A percentile compares a stretch with the other conserved stretches of the same genome.
Evolutionary conservation across 1,140 invertebrate species (phyloP).

Genomic region (Zaprionus inermis): DNA sequence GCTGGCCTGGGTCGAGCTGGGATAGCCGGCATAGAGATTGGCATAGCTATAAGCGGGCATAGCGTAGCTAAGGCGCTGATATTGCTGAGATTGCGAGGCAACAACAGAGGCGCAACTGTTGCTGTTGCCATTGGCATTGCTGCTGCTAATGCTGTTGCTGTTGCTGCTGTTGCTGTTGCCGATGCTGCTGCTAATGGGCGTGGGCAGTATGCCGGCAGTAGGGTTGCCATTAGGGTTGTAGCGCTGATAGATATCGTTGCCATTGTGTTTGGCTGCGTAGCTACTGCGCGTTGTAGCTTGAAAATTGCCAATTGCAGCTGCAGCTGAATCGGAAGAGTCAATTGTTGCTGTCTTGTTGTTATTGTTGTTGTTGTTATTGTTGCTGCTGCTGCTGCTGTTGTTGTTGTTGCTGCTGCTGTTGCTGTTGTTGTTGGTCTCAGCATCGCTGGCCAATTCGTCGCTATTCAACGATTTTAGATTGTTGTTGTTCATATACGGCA

Average conservation of each 20-base stretch:
- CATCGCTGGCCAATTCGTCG: conserved; percentile 41
- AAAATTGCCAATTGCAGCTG: conserved; percentile 14
- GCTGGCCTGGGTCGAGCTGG: conserved; percentile 45
- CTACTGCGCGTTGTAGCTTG: conserved; percentile 22
- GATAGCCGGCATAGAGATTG: conserved; percentile 55
- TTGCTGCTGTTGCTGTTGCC: conserved; percentile 18
- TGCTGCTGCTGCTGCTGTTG: conserved; percentile 34
- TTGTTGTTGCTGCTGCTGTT: conserved; percentile 19
- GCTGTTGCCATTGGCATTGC: conserved; percentile 25
- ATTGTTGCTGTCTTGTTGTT: conserved; percentile 5
- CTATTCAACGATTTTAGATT: conserved; percentile 58
- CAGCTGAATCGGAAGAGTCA: conserved; percentile 28
- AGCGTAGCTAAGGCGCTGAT: conserved; percentile 64
- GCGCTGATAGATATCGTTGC: conserved; percentile 49
- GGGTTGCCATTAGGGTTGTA: conserved; percentile 55
- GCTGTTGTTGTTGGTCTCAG: conserved; percentile 29
- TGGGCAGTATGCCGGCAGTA: conserved; percentile 82
- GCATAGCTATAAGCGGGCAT: conserved; percentile 65
- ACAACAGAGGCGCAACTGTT: conserved; percentile 40
- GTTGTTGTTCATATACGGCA: conserved; percentile 68
- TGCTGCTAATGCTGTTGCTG: conserved; percentile 22
- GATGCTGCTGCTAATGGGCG: conserved; percentile 64
- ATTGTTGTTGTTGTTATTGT: neutral
- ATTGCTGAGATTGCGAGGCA: conserved; percentile 48
- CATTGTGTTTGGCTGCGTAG: conserved; percentile 59